Evolutionary conservation across 2,113 vertebrate species (phyloP), one percentile per base, ranked within the genome.

Genomic region (Notarius lentiginosus): DNA sequence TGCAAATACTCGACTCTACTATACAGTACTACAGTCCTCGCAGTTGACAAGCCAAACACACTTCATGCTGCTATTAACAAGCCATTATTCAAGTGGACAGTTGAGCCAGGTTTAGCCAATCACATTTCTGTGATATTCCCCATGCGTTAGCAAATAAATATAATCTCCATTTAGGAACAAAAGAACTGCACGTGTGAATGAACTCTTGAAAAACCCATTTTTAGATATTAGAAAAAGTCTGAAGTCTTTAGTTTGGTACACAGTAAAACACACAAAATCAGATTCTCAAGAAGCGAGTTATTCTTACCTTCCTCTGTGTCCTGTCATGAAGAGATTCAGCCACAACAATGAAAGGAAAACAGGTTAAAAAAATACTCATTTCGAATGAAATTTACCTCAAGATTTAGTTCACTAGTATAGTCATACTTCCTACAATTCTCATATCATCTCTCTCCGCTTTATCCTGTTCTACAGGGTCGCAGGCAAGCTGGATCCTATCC

Each of bases 221-320:
- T 34, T 30, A 84, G 15, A 58, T 34, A 18, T 58, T 49, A 79
- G 61, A 14, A 70, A 18, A 41, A 41, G 49, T 49, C 63, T 80
- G 18, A 17, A 41, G 51, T 58, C 22, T 75, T 58, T 30, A 14
- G 55, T 41, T 82, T 70, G n/a, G 7, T 14, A 53, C n/a, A 51
- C 47, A n/a, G 2, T 15, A 27, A 83, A 73, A 34, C 27, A 20
- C 6, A 70, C 86, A 76, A 60, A 85, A 10, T 4, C 65, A 47
- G 1, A 18, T 49, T 27, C 27, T 60, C 41, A 63, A 30, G 27
- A 65, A 82, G 24, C 60, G 7, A 58, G 30, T 70, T 27, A 11
- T n/a, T 91, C 94, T 95, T 94, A 96, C 95, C 95, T 94, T 92
- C 94, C 94, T 92, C 94, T 92, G 91, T 94, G 94, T 88, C 93